Evolutionary conservation across 2,888 invertebrate species (phyloP).

Genomic region (Chrysomela aeneicollis): DNA sequence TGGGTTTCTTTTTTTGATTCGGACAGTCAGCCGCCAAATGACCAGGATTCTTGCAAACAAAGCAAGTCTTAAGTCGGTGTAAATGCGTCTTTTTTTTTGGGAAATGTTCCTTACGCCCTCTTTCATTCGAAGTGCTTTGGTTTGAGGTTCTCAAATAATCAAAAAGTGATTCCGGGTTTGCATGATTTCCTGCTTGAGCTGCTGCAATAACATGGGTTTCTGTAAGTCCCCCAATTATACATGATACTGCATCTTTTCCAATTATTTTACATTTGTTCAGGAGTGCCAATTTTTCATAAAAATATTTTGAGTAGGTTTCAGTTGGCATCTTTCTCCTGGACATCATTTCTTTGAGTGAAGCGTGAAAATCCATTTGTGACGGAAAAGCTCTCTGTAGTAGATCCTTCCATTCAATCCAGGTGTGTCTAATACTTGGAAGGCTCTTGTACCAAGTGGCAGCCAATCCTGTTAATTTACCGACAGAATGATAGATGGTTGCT

Average conservation of each 20-base stretch:
- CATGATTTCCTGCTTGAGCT: not conserved
- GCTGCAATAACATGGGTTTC: slow-evolving; percentile 33
- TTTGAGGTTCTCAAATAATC: not conserved
- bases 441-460: slow-evolving; percentile 10
- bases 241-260: slow-evolving; percentile 38
- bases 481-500: not conserved
- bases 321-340: slow-evolving; percentile 31
- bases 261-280: slow-evolving; percentile 37
- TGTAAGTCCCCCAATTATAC: slow-evolving; percentile 38
- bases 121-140: not conserved
- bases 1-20: not conserved
- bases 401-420: slow-evolving; percentile 40
- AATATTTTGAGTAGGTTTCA: slow-evolving; percentile 37
- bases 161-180: not conserved
- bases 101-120: not conserved
- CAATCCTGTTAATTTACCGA: not conserved
- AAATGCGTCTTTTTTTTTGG: not conserved
- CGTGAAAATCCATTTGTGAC: slow-evolving; percentile 26
- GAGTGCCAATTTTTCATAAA: slow-evolving; percentile 38
- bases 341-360: slow-evolving; percentile 35
- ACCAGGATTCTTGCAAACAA: not conserved
- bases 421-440: slow-evolving; percentile 32
- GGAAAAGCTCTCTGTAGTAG: slow-evolving; percentile 35
- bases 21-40: not conserved
- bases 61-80: not conserved